phyloP scores from a whole-genome alignment of 2,113 vertebrate species.

The Epinephelus lanceolatus region DNA sequence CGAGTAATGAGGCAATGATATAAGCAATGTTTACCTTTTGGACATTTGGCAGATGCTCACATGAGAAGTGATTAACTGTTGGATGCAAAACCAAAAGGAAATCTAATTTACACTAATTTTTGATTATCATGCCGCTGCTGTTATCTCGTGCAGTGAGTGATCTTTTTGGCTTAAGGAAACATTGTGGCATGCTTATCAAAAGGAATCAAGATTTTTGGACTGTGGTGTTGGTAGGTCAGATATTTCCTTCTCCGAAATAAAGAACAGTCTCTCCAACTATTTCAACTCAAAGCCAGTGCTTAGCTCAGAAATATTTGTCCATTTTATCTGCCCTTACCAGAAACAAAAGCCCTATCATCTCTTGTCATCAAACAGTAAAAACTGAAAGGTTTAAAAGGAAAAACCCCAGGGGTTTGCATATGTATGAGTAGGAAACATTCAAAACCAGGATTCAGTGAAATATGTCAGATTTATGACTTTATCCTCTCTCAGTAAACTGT shows the following conservation, averaged over 20 bases:
- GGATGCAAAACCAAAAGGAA: background rate
- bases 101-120: background rate
- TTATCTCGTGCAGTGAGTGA: background rate
- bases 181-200: too few relatives aligned
- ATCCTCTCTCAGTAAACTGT: background rate
- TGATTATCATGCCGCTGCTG: background rate
- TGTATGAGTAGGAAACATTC: background rate
- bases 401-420: background rate
- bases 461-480: background rate
- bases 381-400: background rate
- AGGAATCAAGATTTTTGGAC: background rate
- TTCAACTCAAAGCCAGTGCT: background rate
- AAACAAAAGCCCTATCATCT: background rate
- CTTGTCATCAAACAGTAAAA: background rate
- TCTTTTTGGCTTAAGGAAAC: background rate
- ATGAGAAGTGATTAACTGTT: background rate
- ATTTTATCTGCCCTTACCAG: background rate
- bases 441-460: background rate
- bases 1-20: background rate
- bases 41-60: background rate
- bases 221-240: background rate
- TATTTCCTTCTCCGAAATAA: background rate
- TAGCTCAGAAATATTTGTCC: background rate
- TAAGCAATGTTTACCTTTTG: background rate
- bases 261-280: background rate